These are phyloP conservation scores for Speoplatyrhinus poulsoni DNA, from an alignment of 2,113 vertebrate species.

Conservation along the genomic window DNA sequence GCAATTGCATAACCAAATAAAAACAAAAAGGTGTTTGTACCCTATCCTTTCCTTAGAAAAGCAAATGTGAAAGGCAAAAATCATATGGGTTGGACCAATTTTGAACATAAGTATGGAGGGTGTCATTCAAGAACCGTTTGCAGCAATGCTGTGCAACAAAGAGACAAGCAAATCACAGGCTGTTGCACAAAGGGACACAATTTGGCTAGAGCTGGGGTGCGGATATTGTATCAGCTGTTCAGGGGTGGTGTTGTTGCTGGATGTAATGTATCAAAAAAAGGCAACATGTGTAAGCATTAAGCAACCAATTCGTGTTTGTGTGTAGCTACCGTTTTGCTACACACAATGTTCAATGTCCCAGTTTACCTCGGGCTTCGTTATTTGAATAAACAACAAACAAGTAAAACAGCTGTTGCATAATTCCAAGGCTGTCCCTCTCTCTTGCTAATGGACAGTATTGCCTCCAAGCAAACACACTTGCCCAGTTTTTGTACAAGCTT, in stretches of 20 bases:
- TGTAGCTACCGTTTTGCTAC: background rate
- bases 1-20: constrained; percentile 26
- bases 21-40: constrained; percentile 45
- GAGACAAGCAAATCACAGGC: constrained; percentile 48
- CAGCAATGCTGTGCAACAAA: constrained; percentile 39
- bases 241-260: constrained; percentile 12
- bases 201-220: constrained; percentile 15
- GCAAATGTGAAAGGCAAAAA: constrained; percentile 55
- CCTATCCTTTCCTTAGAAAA: constrained; percentile 43
- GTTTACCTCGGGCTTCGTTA: constrained; percentile 49
- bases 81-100: constrained; percentile 52
- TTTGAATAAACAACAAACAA: constrained; percentile 55
- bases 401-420: constrained; percentile 72
- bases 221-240: constrained; percentile 4
- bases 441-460: constrained; percentile 30
- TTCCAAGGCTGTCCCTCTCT: constrained; percentile 44
- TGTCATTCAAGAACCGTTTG: constrained; percentile 54
- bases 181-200: constrained; percentile 17
- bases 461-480: background rate
- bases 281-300: too few relatives aligned
- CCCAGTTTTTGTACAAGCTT: constrained; percentile 20
- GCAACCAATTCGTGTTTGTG: background rate
- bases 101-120: constrained; percentile 51
- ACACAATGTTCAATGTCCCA: constrained; percentile 27
- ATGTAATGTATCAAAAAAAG: background rate